Conservation (phyloP, 2,888 invertebrate species). For the Trichopria drosophilae region DNA sequence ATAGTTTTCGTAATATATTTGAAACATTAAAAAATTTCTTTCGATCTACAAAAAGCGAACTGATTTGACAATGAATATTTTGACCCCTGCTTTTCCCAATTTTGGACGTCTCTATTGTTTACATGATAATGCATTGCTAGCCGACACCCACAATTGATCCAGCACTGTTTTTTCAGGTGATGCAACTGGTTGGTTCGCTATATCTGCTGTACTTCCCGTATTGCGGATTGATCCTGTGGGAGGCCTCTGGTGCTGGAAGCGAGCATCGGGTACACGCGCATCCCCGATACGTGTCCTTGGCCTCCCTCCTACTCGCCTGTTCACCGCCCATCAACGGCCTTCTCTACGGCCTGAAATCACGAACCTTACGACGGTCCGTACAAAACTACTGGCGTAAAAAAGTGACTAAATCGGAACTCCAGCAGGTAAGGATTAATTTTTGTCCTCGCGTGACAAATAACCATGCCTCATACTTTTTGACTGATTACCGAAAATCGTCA, state of each 20-base stretch:
- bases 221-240: constrained; percentile 72
- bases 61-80: too few species aligned
- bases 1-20: too few species aligned
- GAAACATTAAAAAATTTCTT: too few species aligned
- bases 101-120: too few species aligned
- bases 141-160: too few species aligned
- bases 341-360: constrained; percentile 76
- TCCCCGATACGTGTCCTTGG: constrained; percentile 63
- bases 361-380: constrained; percentile 71
- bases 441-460: background rate
- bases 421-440: constrained; percentile 59
- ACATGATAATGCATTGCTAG: too few species aligned
- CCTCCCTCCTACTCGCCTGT: constrained; percentile 69
- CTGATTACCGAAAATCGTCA: too few species aligned
- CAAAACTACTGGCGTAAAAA: constrained; percentile 78
- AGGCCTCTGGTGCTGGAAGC: constrained; percentile 57
- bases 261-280: constrained; percentile 47
- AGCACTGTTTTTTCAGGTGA: too few species aligned
- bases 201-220: constrained; percentile 75
- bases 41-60: too few species aligned
- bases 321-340: constrained; percentile 77
- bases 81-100: too few species aligned
- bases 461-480: background rate
- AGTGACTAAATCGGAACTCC: constrained; percentile 76
- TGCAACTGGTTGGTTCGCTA: constrained; percentile 74